These are phyloP conservation scores for Oreonectes daqikongensis DNA, from an alignment of 2,797 vertebrate species.

Conservation along the genomic window DNA sequence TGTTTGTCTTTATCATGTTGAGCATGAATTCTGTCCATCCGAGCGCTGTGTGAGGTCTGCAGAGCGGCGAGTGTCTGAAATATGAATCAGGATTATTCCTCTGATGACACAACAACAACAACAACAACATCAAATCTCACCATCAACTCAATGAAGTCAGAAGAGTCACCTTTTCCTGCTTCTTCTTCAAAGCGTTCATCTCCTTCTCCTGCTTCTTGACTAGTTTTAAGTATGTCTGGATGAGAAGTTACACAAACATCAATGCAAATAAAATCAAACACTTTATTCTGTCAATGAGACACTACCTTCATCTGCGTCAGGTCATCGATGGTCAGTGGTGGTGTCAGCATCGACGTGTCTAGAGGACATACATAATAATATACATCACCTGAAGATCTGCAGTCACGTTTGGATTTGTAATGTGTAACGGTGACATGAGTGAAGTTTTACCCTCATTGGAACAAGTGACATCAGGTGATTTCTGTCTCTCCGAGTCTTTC, in stretches of 20 bases:
- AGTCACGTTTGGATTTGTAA: background rate
- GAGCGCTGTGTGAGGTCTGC: slow-evolving; percentile 84
- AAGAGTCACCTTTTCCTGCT: slow-evolving; percentile 80
- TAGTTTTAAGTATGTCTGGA: slow-evolving; percentile 83
- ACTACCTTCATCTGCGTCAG: slow-evolving; percentile 87
- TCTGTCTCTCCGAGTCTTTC: slow-evolving; percentile 78
- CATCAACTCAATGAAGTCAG: slow-evolving; percentile 29
- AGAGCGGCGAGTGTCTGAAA: slow-evolving; percentile 80
- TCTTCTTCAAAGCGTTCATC: slow-evolving; percentile 82
- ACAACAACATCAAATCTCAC: slow-evolving; percentile 3
- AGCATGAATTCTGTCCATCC: slow-evolving; percentile 84
- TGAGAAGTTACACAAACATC: slow-evolving; percentile 21
- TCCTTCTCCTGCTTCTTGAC: slow-evolving; percentile 88
- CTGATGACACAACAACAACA: too few species aligned
- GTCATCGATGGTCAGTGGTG: slow-evolving; percentile 86
- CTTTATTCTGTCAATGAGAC: background rate
- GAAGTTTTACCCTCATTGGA: slow-evolving; percentile 57
- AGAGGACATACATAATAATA: slow-evolving; percentile 32
- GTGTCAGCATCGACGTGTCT: slow-evolving; percentile 74
- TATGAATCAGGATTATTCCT: slow-evolving; percentile 36
- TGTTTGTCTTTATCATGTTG: slow-evolving; percentile 85
- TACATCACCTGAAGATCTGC: background rate
- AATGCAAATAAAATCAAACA: background rate
- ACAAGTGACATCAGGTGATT: slow-evolving; percentile 64
- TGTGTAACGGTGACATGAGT: background rate